Base-by-base conservation (phyloP, 92 coral and sea anemone genomes). In the Desmophyllum pertusum region DNA sequence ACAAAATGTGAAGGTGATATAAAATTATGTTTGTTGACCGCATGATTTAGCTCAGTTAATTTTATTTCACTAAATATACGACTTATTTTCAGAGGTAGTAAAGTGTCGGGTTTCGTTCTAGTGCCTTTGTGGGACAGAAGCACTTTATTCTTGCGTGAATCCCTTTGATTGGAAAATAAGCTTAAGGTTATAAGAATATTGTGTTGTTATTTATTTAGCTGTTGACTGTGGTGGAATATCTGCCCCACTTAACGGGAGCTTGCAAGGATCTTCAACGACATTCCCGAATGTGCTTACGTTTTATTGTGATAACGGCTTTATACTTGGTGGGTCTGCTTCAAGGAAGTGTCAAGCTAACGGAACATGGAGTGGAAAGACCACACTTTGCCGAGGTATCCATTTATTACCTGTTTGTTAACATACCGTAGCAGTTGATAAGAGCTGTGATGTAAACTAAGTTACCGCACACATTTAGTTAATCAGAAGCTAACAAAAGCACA, bases 291-390 rank as follows among this genome's bases (percentile, higher is more conserved):
- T 25, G 46, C 27, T 84, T 4, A 9, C 42, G 40, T 85, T 89
- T 70, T 31, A 29, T 31, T 89, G 93, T 70, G 90, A 80, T 27
- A 51, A 17, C 1, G 90, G 87, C 25, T 85, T 85, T 38, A 55
- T 42, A 21, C 76, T 85, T 17, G 57, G 36, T 6, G 86, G 88
- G 0, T 53, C 85, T 1, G 1, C 51, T 3, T 27, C 18, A 15
- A 75, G 88, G 31, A 51, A 18, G 5, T 89, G 92, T 50, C 89
- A 73, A 70, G 86, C 89, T 2, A 73, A 82, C 48, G 84, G 85
- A 40, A 78, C 85, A 10, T 88, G 92, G 92, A 78, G 92, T 72
- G 92, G 92, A 19, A 40, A 27, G 13, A 40, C 79, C 23, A 78
- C 81, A 2, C 6, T 76, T 69, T 88, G 92, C 65, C 63, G 43